Conservation (phyloP, 2,888 invertebrate genomes). For the Dryocosmus kuriphilus region DNA sequence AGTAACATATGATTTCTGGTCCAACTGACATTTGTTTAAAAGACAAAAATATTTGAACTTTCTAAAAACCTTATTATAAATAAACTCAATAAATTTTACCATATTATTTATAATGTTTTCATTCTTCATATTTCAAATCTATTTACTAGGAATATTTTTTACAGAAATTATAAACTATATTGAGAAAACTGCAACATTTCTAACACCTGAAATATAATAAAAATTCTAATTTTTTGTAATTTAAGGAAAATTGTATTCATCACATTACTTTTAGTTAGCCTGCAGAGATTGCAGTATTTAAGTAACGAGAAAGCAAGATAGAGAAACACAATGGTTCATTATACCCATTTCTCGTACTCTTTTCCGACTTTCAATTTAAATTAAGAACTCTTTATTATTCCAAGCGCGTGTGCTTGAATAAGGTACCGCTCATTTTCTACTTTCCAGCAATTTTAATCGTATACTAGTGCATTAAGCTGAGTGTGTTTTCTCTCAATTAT, state of each 20-base stretch:
- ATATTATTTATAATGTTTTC: no score
- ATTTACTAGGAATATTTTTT: no score
- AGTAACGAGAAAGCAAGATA: not conserved
- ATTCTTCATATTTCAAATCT: no score
- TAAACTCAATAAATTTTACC: no score
- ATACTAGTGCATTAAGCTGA: not conserved
- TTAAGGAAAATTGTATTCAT: not conserved
- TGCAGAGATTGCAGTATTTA: not conserved
- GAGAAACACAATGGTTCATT: constrained; percentile 24
- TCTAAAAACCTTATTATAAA: no score
- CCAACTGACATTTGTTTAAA: no score
- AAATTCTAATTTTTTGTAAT: not conserved
- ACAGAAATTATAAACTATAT: no score
- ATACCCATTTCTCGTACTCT: constrained; percentile 15
- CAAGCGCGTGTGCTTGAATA: constrained; percentile 28
- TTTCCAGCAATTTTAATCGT: constrained; percentile 31
- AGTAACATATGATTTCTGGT: no score
- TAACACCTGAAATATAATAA: not conserved
- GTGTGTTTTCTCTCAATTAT: constrained; percentile 8
- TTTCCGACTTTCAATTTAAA: constrained; percentile 33
- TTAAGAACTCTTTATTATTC: constrained; percentile 31
- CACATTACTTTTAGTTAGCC: not conserved
- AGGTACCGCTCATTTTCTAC: constrained; percentile 31
- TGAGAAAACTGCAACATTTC: no score
- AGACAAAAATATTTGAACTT: no score